Percentiles rank a stretch among this genome's conserved stretches.
These are phyloP conservation scores for Conger conger DNA, from an alignment of 2,113 vertebrate species.

Conservation along the genomic window DNA sequence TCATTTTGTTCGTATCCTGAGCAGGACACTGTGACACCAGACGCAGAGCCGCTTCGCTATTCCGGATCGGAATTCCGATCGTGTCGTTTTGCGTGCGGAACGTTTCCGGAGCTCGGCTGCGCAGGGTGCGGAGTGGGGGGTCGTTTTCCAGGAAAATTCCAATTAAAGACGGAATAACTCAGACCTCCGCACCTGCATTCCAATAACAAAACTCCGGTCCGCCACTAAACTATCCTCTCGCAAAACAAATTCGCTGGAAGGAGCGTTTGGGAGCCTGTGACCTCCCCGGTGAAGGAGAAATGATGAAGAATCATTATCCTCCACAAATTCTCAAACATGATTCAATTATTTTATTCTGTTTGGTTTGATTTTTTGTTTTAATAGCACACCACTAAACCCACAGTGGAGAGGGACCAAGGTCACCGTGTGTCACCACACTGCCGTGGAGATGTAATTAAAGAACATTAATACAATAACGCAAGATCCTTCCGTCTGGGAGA, in stretches of 20 bases:
- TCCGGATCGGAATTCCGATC: too few species aligned
- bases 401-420: not conserved
- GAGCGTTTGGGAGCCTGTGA: not conserved
- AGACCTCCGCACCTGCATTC: not conserved
- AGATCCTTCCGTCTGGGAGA: not conserved
- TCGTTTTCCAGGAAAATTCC: constrained; percentile 11
- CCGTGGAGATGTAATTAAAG: constrained; percentile 8
- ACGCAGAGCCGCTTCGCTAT: too few species aligned
- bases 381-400: not conserved
- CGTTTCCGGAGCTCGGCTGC: constrained; percentile 22
- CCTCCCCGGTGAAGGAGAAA: not conserved
- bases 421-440: not conserved
- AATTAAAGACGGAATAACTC: constrained; percentile 14
- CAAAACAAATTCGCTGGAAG: not conserved
- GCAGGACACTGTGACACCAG: constrained; percentile 39
- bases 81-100: constrained; percentile 25
- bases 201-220: not conserved
- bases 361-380: constrained; percentile 5
- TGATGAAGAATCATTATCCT: not conserved
- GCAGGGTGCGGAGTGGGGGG: not conserved
- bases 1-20: constrained; percentile 27
- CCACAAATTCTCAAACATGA: constrained; percentile 12
- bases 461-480: not conserved
- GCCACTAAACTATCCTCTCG: not conserved
- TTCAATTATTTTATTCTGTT: constrained; percentile 24